phyloP scores from a whole-genome alignment of 2,113 vertebrate genomes.

The Barbus barbus region DNA sequence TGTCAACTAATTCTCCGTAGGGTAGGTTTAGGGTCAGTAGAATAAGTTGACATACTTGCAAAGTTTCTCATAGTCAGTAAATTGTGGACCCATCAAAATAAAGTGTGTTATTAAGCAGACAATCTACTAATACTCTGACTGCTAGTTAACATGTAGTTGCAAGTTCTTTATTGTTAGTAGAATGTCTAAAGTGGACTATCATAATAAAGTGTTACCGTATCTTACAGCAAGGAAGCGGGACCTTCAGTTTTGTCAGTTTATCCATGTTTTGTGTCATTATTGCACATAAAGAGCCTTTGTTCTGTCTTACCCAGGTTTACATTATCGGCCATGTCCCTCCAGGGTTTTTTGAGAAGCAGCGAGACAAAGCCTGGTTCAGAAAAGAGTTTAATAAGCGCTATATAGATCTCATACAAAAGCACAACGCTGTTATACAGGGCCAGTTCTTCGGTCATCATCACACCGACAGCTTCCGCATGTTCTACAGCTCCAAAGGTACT shows the following conservation, averaged over 20 bases:
- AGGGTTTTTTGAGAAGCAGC: conserved; percentile 92
- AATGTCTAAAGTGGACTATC: no score
- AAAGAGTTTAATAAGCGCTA: conserved; percentile 81
- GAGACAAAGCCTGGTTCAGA: conserved; percentile 83
- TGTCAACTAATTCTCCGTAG: no score
- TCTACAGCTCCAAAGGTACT: conserved; percentile 82
- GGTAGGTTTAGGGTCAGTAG: no score
- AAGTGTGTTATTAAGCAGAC: no score
- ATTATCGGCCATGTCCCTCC: conserved; percentile 90
- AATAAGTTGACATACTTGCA: no score
- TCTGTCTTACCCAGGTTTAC: conserved; percentile 79
- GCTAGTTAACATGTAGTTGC: no score
- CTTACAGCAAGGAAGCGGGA: no score
- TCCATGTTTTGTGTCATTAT: background rate
- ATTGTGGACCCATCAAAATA: no score
- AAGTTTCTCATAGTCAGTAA: no score
- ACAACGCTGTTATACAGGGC: conserved; percentile 82
- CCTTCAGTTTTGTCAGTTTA: background rate
- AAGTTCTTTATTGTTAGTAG: no score
- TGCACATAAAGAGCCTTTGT: background rate
- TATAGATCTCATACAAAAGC: conserved; percentile 77
- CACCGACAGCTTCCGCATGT: conserved; percentile 90
- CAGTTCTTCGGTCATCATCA: conserved; percentile 98
- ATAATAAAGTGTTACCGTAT: no score
- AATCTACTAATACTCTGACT: no score